A percentile compares a stretch with the other conserved stretches of the same genome.
Conservation (phyloP, 2,888 invertebrate species). For the Belgica antarctica region DNA sequence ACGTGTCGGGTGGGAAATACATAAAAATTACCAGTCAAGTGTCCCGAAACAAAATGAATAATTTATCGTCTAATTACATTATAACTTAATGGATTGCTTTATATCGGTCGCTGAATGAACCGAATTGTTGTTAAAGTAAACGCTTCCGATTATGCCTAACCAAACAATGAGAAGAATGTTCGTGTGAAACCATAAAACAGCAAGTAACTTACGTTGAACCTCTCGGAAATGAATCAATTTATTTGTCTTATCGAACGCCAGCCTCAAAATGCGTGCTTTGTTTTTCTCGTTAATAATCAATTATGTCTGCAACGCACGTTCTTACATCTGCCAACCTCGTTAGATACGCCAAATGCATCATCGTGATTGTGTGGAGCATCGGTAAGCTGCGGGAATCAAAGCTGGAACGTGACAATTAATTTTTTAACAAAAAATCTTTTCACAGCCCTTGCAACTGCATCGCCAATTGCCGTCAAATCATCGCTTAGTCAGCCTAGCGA, state of each 20-base stretch:
- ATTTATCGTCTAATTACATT: slow-evolving; percentile 37
- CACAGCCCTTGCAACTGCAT: slow-evolving; percentile 69
- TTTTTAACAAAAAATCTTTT: background rate
- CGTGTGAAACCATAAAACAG: too few relatives aligned
- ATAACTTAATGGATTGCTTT: slow-evolving; percentile 39
- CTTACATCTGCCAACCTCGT: slow-evolving; percentile 32
- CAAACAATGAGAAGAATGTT: too few relatives aligned
- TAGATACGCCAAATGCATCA: slow-evolving; percentile 55
- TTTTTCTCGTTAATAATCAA: too few relatives aligned
- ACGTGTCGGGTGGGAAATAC: too few relatives aligned
- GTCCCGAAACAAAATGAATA: slow-evolving; percentile 19
- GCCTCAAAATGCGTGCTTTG: too few relatives aligned
- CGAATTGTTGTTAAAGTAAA: too few relatives aligned
- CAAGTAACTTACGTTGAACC: too few relatives aligned
- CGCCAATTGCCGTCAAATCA: slow-evolving; percentile 79
- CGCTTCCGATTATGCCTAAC: too few relatives aligned
- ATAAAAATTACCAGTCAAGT: background rate
- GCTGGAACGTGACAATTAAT: background rate
- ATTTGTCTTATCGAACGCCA: too few relatives aligned
- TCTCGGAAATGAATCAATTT: too few relatives aligned
- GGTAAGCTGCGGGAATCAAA: slow-evolving; percentile 15
- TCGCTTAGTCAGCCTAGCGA: slow-evolving; percentile 62
- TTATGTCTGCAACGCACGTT: too few relatives aligned
- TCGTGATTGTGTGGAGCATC: slow-evolving; percentile 53
- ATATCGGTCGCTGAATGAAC: background rate